Evolutionary conservation across 2,888 invertebrate genomes (phyloP).

Genomic region (Agrochola macilenta): DNA sequence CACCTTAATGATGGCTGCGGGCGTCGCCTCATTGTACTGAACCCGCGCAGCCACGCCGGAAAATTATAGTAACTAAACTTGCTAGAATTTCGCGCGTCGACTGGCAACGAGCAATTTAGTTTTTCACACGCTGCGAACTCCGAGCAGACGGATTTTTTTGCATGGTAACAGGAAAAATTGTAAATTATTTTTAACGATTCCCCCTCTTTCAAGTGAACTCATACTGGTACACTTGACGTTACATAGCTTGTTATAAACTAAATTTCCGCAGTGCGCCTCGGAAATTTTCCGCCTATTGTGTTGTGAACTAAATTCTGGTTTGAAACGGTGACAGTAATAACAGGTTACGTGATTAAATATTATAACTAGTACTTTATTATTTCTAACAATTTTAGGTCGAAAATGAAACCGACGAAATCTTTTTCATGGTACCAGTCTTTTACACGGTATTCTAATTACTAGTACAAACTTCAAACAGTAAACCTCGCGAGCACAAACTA

Average conservation of each 20-base stretch:
- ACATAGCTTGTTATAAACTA: constrained; percentile 58
- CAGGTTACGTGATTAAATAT: constrained; percentile 27
- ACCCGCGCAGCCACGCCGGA: constrained; percentile 79
- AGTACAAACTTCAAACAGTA: too few species aligned
- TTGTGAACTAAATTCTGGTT: constrained; percentile 34
- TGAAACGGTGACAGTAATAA: constrained; percentile 28
- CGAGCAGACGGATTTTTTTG: constrained; percentile 45
- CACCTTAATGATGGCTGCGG: constrained; percentile 84
- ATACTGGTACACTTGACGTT: constrained; percentile 34
- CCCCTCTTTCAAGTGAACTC: constrained; percentile 39
- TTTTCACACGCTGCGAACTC: constrained; percentile 65
- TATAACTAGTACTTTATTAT: constrained; percentile 23
- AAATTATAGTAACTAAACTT: constrained; percentile 85
- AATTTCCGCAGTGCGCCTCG: constrained; percentile 37
- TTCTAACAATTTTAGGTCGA: not conserved
- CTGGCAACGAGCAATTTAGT: constrained; percentile 67
- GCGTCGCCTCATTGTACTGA: constrained; percentile 80
- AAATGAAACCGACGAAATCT: not conserved
- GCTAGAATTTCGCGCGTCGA: constrained; percentile 71
- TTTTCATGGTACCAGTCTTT: too few species aligned
- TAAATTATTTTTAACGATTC: constrained; percentile 58
- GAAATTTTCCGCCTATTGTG: constrained; percentile 49
- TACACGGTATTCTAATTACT: too few species aligned
- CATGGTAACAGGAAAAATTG: constrained; percentile 47
- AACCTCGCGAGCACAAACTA: too few species aligned